phyloP scores from a whole-genome alignment of 1,140 invertebrate species.

The Varroa destructor region DNA sequence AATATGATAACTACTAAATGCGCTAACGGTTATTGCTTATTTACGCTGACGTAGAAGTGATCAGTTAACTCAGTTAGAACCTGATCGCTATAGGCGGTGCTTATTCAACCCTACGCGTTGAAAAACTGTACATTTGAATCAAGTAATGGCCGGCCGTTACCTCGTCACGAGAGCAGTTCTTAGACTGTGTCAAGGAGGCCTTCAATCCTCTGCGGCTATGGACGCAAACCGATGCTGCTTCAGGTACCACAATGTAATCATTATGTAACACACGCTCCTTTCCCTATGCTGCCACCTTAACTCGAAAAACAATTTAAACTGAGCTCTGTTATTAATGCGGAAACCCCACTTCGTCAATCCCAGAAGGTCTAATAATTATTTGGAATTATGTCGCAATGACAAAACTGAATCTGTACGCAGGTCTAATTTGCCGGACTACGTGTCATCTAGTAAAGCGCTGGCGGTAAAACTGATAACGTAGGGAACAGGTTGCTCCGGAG shows the following conservation, averaged over 20 bases:
- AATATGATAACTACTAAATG: too few relatives aligned
- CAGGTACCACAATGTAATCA: not conserved
- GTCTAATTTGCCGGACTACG: conserved; percentile 6
- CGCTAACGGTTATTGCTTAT: too few relatives aligned
- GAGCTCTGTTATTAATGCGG: not conserved
- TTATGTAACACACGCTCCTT: too few relatives aligned
- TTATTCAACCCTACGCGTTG: too few relatives aligned
- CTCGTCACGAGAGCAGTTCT: not conserved
- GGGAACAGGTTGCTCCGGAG: not conserved
- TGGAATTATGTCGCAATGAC: not conserved
- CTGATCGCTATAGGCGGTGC: too few relatives aligned
- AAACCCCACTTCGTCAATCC: not conserved
- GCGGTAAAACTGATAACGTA: conserved; percentile 1
- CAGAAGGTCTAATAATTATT: not conserved
- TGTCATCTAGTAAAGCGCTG: not conserved
- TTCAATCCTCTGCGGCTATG: conserved; percentile 9
- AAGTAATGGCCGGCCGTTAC: not conserved
- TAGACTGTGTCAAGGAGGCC: not conserved
- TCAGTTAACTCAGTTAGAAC: too few relatives aligned
- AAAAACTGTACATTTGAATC: not conserved
- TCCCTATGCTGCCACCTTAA: too few relatives aligned
- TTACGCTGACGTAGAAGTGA: too few relatives aligned
- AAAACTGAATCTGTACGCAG: not conserved
- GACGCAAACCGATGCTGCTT: not conserved
- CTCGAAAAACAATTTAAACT: too few relatives aligned